A percentile compares a stretch with the other conserved stretches of the same genome.
Conservation (phyloP, 2,113 vertebrate genomes). For the Brachyhypopomus gauderio region DNA sequence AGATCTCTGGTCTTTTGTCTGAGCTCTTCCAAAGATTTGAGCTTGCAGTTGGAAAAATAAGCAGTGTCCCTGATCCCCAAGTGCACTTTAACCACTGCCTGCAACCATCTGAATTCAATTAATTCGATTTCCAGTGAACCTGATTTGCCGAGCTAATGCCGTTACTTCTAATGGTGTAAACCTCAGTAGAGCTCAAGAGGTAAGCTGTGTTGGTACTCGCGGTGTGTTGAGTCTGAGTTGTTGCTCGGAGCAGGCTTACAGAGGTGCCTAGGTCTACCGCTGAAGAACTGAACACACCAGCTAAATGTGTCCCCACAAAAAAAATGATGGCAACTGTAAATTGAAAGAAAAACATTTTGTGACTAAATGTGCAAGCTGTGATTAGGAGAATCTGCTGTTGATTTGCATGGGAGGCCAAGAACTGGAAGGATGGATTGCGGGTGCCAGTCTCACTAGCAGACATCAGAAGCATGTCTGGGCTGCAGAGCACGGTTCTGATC, state of each 20-base stretch:
- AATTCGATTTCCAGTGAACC: constrained; percentile 1
- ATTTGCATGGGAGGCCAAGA: too few relatives aligned
- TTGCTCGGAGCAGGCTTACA: too few relatives aligned
- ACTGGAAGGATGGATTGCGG: neutral
- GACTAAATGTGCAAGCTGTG: too few relatives aligned
- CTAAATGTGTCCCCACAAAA: too few relatives aligned
- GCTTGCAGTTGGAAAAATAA: neutral
- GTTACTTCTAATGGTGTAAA: neutral
- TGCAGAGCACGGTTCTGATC: constrained; percentile 30
- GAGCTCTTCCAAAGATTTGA: neutral
- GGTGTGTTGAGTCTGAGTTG: too few relatives aligned
- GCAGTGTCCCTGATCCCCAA: neutral
- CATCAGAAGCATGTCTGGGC: constrained; percentile 30
- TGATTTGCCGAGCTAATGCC: neutral
- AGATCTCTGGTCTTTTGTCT: too few relatives aligned
- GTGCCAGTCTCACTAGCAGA: constrained; percentile 1
- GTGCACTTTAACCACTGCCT: neutral
- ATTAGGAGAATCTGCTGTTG: too few relatives aligned
- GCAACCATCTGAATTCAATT: constrained; percentile 1
- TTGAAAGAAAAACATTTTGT: too few relatives aligned
- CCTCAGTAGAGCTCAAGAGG: neutral
- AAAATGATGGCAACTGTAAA: too few relatives aligned
- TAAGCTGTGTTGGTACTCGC: too few relatives aligned
- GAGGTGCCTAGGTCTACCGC: too few relatives aligned
- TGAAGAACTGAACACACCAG: too few relatives aligned